Evolutionary conservation across 2,888 invertebrate genomes (phyloP).

Genomic region (Asteroscopus sphinx): DNA sequence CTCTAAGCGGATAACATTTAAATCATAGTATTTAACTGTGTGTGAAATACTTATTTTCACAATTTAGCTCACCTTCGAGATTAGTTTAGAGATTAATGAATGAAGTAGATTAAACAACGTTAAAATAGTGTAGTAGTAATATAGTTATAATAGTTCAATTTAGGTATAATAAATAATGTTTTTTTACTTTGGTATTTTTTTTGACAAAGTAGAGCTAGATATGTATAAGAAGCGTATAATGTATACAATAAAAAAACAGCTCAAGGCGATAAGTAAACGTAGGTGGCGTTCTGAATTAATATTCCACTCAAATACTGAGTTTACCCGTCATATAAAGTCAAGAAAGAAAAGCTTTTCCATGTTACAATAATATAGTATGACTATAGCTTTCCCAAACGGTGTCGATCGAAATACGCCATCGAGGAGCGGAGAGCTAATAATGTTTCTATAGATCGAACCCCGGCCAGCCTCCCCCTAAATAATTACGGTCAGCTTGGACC

Average conservation of each 20-base stretch:
- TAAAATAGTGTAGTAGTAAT: too few relatives aligned
- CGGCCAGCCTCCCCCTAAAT: conserved; percentile 60
- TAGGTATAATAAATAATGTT: too few relatives aligned
- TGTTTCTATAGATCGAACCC: conserved; percentile 61
- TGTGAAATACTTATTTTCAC: conserved; percentile 19
- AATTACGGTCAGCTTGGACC: conserved; percentile 65
- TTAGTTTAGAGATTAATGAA: too few relatives aligned
- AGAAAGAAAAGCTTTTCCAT: conserved; percentile 36
- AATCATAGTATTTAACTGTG: conserved; percentile 30
- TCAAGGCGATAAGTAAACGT: not conserved
- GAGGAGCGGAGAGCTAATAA: conserved; percentile 59
- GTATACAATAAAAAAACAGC: too few relatives aligned
- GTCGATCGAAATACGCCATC: conserved; percentile 46
- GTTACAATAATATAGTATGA: conserved; percentile 28
- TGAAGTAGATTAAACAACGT: too few relatives aligned
- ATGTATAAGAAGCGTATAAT: too few relatives aligned
- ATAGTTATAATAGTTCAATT: too few relatives aligned
- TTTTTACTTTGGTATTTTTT: too few relatives aligned
- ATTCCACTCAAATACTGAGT: conserved; percentile 25
- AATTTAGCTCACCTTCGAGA: not conserved
- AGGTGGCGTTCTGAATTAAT: conserved; percentile 21
- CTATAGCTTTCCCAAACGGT: conserved; percentile 23
- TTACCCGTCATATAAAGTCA: conserved; percentile 28
- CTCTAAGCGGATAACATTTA: conserved; percentile 52
- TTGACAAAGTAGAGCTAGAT: too few relatives aligned